Conservation (phyloP, 2,888 invertebrate genomes). For the Dysmachus trigonus region DNA sequence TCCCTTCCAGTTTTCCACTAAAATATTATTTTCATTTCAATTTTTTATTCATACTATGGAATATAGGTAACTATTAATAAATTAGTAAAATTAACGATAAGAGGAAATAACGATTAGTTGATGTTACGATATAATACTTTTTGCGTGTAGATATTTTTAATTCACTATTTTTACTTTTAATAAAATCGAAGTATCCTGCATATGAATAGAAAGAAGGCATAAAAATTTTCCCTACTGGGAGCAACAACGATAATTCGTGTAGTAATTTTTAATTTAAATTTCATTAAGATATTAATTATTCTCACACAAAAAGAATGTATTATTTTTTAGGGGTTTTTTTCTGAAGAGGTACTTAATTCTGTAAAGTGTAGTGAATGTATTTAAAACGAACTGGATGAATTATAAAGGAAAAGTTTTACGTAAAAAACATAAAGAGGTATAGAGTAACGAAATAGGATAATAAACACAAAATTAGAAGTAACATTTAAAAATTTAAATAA, state of each 20-base stretch:
- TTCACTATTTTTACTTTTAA: not conserved
- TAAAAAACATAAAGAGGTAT: not conserved
- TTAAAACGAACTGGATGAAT: not conserved
- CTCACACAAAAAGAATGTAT: not conserved
- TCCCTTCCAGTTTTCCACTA: too few species aligned
- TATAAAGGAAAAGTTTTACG: not conserved
- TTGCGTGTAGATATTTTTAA: not conserved
- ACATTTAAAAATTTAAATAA: too few species aligned
- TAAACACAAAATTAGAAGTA: not conserved
- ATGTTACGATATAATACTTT: conserved; percentile 40
- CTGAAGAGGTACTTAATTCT: not conserved
- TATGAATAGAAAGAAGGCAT: not conserved
- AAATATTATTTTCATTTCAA: too few species aligned
- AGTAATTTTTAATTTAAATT: not conserved
- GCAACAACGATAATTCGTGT: conserved; percentile 13
- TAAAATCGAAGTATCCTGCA: not conserved
- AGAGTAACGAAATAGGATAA: not conserved
- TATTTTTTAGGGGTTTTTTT: not conserved
- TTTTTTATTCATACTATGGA: too few species aligned
- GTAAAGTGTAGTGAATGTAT: not conserved
- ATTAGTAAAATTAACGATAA: not conserved
- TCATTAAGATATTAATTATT: not conserved
- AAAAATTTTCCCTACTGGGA: not conserved
- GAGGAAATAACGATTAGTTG: not conserved
- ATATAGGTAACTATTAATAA: too few species aligned